These are phyloP conservation scores for Acipenser ruthenus DNA, from an alignment of 2,797 vertebrate species.

Conservation along the genomic window DNA sequence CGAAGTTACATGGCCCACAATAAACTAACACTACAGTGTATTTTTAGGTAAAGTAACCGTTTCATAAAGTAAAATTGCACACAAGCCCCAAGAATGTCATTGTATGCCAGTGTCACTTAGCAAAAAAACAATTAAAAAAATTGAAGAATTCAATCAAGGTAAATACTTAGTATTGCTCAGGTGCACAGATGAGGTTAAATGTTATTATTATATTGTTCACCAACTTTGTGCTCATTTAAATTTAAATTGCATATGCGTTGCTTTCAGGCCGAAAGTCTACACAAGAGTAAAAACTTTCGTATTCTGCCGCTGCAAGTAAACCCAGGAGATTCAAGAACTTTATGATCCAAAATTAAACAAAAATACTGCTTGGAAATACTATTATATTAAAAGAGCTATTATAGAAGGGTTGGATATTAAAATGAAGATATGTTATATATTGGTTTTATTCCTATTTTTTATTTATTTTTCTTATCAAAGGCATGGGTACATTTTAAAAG, in stretches of 20 bases:
- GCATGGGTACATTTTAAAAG: too few species aligned
- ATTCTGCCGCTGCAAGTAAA: slow-evolving; percentile 73
- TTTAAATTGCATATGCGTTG: slow-evolving; percentile 58
- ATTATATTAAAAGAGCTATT: slow-evolving; percentile 67
- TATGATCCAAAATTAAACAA: slow-evolving; percentile 72
- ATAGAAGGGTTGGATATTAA: slow-evolving; percentile 63
- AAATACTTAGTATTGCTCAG: too few species aligned
- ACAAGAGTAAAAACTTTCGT: slow-evolving; percentile 71
- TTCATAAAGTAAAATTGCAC: too few species aligned
- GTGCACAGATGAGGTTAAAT: slow-evolving; percentile 40
- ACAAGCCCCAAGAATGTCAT: too few species aligned
- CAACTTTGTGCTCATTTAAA: slow-evolving; percentile 52
- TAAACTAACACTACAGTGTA: too few species aligned
- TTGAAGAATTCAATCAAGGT: too few species aligned
- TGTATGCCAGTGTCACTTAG: too few species aligned
- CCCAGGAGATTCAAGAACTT: slow-evolving; percentile 74
- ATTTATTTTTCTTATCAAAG: too few species aligned
- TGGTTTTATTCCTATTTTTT: slow-evolving; percentile 46
- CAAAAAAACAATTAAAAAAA: too few species aligned
- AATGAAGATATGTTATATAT: slow-evolving; percentile 47
- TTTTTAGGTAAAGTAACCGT: too few species aligned
- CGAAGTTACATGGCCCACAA: too few species aligned
- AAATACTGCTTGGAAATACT: slow-evolving; percentile 71
- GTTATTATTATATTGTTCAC: slow-evolving; percentile 55
- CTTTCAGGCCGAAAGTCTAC: slow-evolving; percentile 56